These are phyloP conservation scores for Drosophila niveifrons DNA, from an alignment of 2,888 invertebrate species.

Conservation along the genomic window DNA sequence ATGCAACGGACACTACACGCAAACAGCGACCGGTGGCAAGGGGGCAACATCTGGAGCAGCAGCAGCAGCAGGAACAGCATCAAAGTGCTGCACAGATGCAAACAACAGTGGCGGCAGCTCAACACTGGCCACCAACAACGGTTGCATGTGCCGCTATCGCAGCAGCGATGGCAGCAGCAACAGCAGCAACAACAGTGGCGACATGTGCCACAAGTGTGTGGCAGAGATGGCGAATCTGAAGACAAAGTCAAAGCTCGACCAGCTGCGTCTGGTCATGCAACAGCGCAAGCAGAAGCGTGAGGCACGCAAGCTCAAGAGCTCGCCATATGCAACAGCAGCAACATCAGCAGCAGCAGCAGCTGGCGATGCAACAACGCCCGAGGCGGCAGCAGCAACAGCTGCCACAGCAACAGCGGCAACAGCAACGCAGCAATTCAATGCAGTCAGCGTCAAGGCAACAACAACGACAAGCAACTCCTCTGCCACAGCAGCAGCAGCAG, in stretches of 20 bases:
- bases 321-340: conserved; percentile 87
- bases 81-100: conserved; percentile 1
- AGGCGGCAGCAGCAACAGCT: conserved; percentile 5
- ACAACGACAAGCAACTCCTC: neutral
- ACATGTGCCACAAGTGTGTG: conserved; percentile 86
- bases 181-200: conserved; percentile 36
- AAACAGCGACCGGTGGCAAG: conserved; percentile 39
- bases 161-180: conserved; percentile 42
- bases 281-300: conserved; percentile 94
- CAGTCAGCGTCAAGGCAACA: neutral
- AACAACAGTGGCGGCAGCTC: neutral
- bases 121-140: conserved; percentile 5
- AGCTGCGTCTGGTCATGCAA: conserved; percentile 95
- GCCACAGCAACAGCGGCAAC: neutral
- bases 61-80: neutral
- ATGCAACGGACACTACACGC: conserved; percentile 77
- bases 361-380: neutral
- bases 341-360: conserved; percentile 7
- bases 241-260: conserved; percentile 94
- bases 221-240: conserved; percentile 91
- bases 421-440: conserved; percentile 1
- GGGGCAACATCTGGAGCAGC: neutral
- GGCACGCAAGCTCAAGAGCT: conserved; percentile 89
- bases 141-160: conserved; percentile 72
- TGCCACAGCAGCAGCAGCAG: neutral